phyloP scores from a whole-genome alignment of 1,140 invertebrate genomes.

The Polypedilum pembai region DNA sequence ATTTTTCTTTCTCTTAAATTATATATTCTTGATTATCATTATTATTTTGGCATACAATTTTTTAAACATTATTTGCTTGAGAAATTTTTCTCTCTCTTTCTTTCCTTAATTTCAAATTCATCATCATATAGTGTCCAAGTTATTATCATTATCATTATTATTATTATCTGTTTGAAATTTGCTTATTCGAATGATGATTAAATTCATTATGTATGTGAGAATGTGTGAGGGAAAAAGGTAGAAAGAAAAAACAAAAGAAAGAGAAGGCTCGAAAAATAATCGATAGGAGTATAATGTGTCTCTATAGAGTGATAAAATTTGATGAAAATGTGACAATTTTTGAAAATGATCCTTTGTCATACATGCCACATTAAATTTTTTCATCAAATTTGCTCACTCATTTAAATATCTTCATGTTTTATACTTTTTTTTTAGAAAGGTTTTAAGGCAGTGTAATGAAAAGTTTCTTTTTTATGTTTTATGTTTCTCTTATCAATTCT shows the following conservation, averaged over 20 bases:
- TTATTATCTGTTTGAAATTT: too few species aligned
- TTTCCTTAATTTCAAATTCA: too few species aligned
- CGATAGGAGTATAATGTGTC: neutral
- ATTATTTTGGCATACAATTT: constrained; percentile 12
- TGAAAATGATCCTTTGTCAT: neutral
- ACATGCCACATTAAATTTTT: neutral
- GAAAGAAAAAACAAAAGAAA: too few species aligned
- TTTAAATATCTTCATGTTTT: neutral
- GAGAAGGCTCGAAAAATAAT: neutral
- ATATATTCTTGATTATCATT: too few species aligned
- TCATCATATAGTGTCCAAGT: too few species aligned
- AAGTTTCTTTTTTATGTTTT: neutral
- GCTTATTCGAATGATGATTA: too few species aligned
- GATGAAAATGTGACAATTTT: neutral
- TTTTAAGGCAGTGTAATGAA: constrained; percentile 18
- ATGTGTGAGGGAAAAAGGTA: too few species aligned
- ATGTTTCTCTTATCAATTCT: neutral
- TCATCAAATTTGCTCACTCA: constrained; percentile 18
- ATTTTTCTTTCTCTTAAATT: too few species aligned
- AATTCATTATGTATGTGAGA: too few species aligned
- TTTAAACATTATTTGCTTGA: neutral
- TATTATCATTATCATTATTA: too few species aligned
- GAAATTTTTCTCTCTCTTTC: too few species aligned
- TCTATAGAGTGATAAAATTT: neutral
- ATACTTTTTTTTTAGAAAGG: neutral